Conservation (phyloP, 2,113 vertebrate species). For the Patagioenas fasciata region DNA sequence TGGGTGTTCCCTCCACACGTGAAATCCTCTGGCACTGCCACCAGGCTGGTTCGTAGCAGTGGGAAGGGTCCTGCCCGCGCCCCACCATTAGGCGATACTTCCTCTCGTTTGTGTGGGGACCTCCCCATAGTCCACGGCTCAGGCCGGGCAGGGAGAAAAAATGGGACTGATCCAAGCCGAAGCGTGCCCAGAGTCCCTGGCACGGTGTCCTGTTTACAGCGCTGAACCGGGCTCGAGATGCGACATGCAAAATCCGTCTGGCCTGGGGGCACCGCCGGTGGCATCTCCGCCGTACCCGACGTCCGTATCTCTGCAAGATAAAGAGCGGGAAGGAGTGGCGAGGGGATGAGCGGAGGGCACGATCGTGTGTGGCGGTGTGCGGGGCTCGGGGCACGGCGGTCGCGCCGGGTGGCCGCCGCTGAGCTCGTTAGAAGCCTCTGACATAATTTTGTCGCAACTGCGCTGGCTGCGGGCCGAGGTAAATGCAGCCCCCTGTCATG, state of each 20-base stretch:
- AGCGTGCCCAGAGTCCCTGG: not conserved
- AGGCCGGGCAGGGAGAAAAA: not conserved
- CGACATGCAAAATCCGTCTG: fast-evolving
- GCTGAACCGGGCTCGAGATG: not conserved
- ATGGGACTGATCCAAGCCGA: not conserved
- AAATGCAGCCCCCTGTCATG: not conserved
- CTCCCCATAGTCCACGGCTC: not conserved
- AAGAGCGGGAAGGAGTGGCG: not conserved
- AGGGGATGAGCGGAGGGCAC: not conserved
- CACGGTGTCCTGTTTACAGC: not conserved
- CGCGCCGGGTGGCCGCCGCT: fast-evolving
- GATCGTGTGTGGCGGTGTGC: not conserved
- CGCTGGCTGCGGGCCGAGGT: not conserved
- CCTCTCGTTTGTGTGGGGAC: fast-evolving
- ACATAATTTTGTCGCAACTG: not conserved
- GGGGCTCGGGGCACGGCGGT: not conserved
- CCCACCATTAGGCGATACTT: not conserved
- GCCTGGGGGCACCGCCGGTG: no score
- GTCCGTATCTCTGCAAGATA: not conserved
- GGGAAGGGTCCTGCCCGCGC: not conserved
- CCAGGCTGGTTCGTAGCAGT: not conserved
- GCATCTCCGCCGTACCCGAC: not conserved
- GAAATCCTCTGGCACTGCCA: not conserved
- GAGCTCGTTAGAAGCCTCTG: not conserved
- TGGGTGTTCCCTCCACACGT: not conserved